Evolutionary conservation across 2,888 invertebrate genomes (phyloP), one percentile per base, ranked within the genome.

Genomic region (Cetonia aurata): DNA sequence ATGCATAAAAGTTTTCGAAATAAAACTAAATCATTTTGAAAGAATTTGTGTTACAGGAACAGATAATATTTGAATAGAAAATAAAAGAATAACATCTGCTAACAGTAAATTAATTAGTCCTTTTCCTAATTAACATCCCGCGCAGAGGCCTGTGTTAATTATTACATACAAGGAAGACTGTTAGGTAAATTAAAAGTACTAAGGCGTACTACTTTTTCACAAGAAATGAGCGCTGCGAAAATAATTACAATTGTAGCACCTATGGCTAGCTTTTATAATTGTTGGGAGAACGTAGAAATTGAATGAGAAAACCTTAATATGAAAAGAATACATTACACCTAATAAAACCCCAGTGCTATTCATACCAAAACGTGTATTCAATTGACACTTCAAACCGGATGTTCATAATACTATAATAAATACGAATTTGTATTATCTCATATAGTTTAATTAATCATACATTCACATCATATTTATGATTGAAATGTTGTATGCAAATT

Each of bases 71-170:
- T 25, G 25, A 25, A 25, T 25, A 25, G 25, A 25, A 25, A 3
- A 25, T 25, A 25, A 25, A 25, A 25, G 25, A 25, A 25, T 25
- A 25, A 25, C 25, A 25, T 25, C 17, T 62, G 48, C 46, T 59
- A 59, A 59, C 44, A 62, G 48, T 48, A 62, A 48, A 48, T 48
- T 62, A 62, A 62, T 62, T 62, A 62, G 62, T 48, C 33, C 13
- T 48, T 37, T 48, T 13, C 48, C 15, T 62, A 62, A 62, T 62
- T 48, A 62, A 48, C 33, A 46, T 33, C 46, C 13, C 19, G n/a
- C 25, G 46, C n/a, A 33, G 12, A 15, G 15, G 50, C 4, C 15
- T 13, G 62, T 19, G 62, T 15, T 62, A 62, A 62, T 62, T 62
- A 48, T 48, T 33, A 33, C 33, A 62, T 25, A 25, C 25, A 25